phyloP scores from a whole-genome alignment of 2,888 invertebrate genomes.

The Sphecodes monilicornis region DNA sequence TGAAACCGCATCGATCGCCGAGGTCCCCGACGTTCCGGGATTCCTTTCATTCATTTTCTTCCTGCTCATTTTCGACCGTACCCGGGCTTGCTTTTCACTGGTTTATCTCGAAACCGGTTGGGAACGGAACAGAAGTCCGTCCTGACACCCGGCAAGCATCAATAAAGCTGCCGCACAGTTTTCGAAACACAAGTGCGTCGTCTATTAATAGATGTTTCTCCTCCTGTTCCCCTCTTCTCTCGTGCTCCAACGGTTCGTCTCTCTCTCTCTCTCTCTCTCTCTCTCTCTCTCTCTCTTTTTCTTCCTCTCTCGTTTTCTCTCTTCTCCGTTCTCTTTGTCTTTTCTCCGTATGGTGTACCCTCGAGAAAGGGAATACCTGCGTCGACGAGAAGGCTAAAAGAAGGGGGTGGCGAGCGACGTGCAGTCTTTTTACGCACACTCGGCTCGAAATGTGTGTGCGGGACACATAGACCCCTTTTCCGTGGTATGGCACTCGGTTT shows the following conservation, averaged over 20 bases:
- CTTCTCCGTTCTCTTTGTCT: slow-evolving; percentile 11
- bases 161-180: slow-evolving; percentile 53
- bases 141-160: slow-evolving; percentile 57
- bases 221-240: slow-evolving; percentile 17
- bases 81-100: slow-evolving; percentile 26
- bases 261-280: not conserved
- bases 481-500: slow-evolving; percentile 64
- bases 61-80: slow-evolving; percentile 10
- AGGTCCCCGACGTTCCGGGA: slow-evolving; percentile 40
- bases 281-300: slow-evolving; percentile 11
- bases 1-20: slow-evolving; percentile 59
- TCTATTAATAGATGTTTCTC: slow-evolving; percentile 64
- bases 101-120: not conserved
- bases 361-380: slow-evolving; percentile 58
- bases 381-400: slow-evolving; percentile 38
- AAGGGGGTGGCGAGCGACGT: slow-evolving; percentile 40
- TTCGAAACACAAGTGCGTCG: slow-evolving; percentile 52
- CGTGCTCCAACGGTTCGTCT: not conserved
- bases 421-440: slow-evolving; percentile 54
- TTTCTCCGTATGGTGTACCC: slow-evolving; percentile 24
- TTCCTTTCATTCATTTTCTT: not conserved
- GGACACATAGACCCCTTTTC: slow-evolving; percentile 63
- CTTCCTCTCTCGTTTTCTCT: not conserved
- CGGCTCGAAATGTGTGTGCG: slow-evolving; percentile 26
- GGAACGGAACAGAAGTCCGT: slow-evolving; percentile 17